These are phyloP conservation scores for Bradypodion ventrale DNA, from an alignment of 2,797 vertebrate genomes.

Conservation along the genomic window DNA sequence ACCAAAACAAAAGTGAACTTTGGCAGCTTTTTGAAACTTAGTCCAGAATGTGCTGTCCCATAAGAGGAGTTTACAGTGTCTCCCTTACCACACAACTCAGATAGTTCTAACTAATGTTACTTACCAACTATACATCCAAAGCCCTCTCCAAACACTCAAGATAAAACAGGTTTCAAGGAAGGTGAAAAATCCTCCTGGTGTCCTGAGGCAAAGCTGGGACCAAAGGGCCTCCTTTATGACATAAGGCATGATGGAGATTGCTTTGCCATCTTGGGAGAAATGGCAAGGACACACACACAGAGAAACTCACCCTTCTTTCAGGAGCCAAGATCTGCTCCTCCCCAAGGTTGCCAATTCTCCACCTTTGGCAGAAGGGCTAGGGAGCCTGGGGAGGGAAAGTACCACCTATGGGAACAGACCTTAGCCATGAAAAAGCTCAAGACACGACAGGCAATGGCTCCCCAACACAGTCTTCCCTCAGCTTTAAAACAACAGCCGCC, in stretches of 20 bases:
- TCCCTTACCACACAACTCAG: not conserved
- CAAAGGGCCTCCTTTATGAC: conserved; percentile 17
- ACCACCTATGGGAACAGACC: conserved; percentile 16
- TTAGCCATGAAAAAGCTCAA: not conserved
- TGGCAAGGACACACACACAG: not conserved
- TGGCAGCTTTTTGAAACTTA: not conserved
- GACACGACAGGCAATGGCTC: not conserved
- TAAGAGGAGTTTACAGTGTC: not conserved
- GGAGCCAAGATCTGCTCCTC: not conserved
- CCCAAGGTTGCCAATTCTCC: conserved; percentile 10
- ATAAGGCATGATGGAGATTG: not conserved
- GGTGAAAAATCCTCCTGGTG: not conserved
- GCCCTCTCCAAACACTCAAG: too few relatives aligned
- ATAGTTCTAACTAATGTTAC: too few relatives aligned
- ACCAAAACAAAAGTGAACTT: too few relatives aligned
- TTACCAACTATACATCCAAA: too few relatives aligned
- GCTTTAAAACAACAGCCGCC: not conserved
- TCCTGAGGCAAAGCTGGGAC: not conserved
- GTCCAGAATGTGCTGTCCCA: not conserved
- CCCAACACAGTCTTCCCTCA: not conserved
- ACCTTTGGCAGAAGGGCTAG: conserved; percentile 19
- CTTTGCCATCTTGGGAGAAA: not conserved
- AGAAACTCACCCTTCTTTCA: not conserved
- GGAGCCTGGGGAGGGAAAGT: not conserved
- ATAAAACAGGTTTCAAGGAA: not conserved